Evolutionary conservation across 1,140 invertebrate species (phyloP), one percentile per base, ranked within the genome.

Genomic region (Bacillus rossius): DNA sequence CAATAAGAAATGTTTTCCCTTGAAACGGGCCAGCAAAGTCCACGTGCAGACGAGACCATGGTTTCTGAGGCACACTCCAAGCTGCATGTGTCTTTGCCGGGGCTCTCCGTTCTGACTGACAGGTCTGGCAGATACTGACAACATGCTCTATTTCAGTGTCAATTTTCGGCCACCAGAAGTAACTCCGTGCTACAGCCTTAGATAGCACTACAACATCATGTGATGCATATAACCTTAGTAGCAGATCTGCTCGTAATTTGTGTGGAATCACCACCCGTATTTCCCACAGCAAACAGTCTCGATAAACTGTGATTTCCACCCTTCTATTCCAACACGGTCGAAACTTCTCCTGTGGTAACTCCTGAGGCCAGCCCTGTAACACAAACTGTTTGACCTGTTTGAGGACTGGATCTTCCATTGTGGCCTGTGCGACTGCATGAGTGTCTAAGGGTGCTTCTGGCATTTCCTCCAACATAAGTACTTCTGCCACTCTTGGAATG

Each of bases 21-120:
- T 67, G 43, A 45, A 74, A 71, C 16, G 72, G 75, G 10, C 76
- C 75, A 4, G 73, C 73, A 64, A 76, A 79, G 62, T 80, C 80
- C 0, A 76, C 65, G 59, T 81, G 77, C 0, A 81, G 40, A 47
- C 77, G 60, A n/a, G 70, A 61, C 73, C 75, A 80, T 2, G 72
- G 75, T 42, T 65, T 19, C 61, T 62, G 29, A 16, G 74, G 67
- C 53, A 59, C 62, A 7, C 62, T 54, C 77, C 76, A 78, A 2
- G 60, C 57, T 47, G 64, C 61, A 23, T 65, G 55, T 16, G 55
- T 29, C 25, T 58, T 51, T 56, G 62, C 63, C 20, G 66, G 61
- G 60, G 66, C 63, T 51, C 16, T 16, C 4, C 8, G 43, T 45
- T 25, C n/a, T 25, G 43, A 45, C 43, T 45, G 43, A 45, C 62